Evolutionary conservation across 2,113 vertebrate species (phyloP), one percentile per base, ranked within the genome.

Genomic region (Fulica atra): DNA sequence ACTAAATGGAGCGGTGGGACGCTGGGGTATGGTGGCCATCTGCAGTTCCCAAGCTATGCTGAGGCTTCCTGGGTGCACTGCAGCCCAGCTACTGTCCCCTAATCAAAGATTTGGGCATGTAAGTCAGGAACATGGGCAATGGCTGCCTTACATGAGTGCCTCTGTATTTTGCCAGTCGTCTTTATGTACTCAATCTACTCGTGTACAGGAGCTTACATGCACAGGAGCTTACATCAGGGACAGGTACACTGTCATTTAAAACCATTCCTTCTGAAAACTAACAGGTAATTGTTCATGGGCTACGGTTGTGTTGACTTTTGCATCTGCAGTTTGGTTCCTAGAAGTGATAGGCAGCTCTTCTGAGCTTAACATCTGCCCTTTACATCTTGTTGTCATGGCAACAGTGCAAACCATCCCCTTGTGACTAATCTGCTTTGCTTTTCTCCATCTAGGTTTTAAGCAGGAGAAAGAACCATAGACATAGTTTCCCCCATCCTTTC

Each of bases 341-440:
- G 71, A 95, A 92, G 82, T 42, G 50, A 40, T 11, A 63, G 84
- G 87, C 68, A 91, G 88, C 68, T 91, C 81, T 93, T 83, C 51
- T 24, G 60, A 77, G 74, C 68, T 93, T 71, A 89, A 70, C 61
- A 69, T 68, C 71, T 87, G 70, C 74, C 84, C 84, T 93, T 86
- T 36, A 66, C 1, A 1, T 63, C 93, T 63, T 83, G 94, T 73
- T 86, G 94, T 83, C 92, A 53, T 64, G 76, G 91, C 89, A 94
- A 73, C 93, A 80, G 90, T 59, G 86, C 70, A 95, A 95, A 88
- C 71, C 80, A 78, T 35, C 82, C 77, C 79, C 76, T 88, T 54
- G 33, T 76, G 63, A 89, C 74, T 95, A 89, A 96, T 77, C 78
- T 3, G 20, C 50, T 93, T 85, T 88, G 57, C 84, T 93, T 73